Percentiles rank a stretch among this genome's conserved stretches.
Conservation (phyloP, 1,140 invertebrate genomes). For the Drosophila carrolli region DNA sequence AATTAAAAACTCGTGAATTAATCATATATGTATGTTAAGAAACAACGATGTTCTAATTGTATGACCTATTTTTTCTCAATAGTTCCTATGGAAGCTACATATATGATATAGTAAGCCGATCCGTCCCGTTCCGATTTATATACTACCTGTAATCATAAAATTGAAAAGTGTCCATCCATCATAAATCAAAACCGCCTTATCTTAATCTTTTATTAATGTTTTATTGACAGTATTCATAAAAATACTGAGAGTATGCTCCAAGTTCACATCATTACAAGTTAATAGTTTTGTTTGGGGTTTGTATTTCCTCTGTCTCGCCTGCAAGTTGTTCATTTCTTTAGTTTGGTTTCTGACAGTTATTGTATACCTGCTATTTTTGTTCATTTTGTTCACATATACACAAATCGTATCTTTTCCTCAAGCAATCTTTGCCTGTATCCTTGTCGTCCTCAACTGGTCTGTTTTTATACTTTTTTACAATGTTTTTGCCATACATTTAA, state of each 20-base stretch:
- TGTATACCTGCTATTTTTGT: slow-evolving; percentile 57
- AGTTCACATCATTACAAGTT: slow-evolving; percentile 84
- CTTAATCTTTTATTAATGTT: slow-evolving; percentile 76
- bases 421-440: slow-evolving; percentile 39
- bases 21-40: no score
- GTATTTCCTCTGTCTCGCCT: slow-evolving; percentile 50
- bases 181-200: not conserved
- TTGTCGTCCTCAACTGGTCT: slow-evolving; percentile 24
- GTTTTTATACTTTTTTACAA: slow-evolving; percentile 71
- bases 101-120: no score
- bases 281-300: slow-evolving; percentile 70
- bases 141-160: no score
- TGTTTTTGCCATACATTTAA: slow-evolving; percentile 51
- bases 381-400: slow-evolving; percentile 65
- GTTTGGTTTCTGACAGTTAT: slow-evolving; percentile 67
- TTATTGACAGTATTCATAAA: slow-evolving; percentile 84
- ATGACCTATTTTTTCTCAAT: no score
- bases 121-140: no score
- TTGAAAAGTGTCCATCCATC: not conserved
- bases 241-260: slow-evolving; percentile 83
- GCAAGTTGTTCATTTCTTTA: slow-evolving; percentile 65
- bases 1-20: no score
- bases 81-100: no score
- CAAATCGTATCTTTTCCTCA: slow-evolving; percentile 61
- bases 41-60: no score